Percentiles rank a stretch among this genome's conserved stretches.
These are phyloP conservation scores for Sciurus carolinensis DNA, from an alignment of 2,797 vertebrate species.

Conservation along the genomic window DNA sequence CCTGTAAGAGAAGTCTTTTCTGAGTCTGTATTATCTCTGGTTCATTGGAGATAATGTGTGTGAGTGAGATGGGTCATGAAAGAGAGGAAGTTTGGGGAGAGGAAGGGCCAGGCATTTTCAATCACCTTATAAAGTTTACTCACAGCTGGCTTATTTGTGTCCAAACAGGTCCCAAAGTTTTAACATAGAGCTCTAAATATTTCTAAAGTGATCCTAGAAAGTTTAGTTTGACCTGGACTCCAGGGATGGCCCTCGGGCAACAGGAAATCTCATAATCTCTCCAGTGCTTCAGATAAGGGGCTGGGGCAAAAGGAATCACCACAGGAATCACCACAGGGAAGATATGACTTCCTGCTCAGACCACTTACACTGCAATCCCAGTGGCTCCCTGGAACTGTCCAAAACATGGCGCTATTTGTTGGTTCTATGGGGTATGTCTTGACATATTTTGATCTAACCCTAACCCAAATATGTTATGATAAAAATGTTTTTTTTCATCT, in stretches of 20 bases:
- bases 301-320: background rate
- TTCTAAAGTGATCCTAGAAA: background rate
- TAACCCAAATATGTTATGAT: background rate
- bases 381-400: background rate
- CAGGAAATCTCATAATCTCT: background rate
- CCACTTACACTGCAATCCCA: background rate
- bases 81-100: background rate
- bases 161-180: background rate
- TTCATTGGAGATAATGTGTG: background rate
- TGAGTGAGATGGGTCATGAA: background rate
- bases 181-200: background rate
- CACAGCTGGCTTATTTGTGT: background rate
- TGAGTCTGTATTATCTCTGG: background rate
- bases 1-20: background rate
- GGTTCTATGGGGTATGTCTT: background rate
- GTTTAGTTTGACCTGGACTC: background rate
- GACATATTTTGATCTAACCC: background rate
- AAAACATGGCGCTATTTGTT: background rate
- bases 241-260: background rate
- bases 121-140: background rate
- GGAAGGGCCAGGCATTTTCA: background rate
- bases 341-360: background rate
- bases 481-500: background rate
- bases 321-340: fast-evolving
- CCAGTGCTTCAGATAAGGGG: background rate